A percentile compares a stretch with the other conserved stretches of the same genome.
These are phyloP conservation scores for Dicrostonyx torquatus DNA, from an alignment of 2,797 vertebrate genomes.

Conservation along the genomic window DNA sequence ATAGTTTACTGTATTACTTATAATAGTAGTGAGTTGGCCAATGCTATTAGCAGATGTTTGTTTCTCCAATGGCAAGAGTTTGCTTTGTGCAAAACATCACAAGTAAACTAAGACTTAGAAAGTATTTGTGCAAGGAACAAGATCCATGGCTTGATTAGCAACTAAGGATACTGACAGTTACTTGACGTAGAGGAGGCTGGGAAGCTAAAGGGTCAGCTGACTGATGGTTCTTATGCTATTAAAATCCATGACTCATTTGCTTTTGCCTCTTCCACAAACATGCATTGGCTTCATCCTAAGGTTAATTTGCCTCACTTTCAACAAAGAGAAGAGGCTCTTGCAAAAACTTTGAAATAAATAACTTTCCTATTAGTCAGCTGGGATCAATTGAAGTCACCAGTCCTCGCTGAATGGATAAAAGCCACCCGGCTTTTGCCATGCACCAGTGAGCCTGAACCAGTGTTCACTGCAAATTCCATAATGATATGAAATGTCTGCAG, in stretches of 20 bases:
- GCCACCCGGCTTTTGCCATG: neutral
- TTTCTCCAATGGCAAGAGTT: neutral
- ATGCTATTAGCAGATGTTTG: neutral
- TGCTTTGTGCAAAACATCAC: neutral
- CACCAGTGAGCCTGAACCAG: neutral
- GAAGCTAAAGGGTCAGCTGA: neutral
- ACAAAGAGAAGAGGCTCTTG: slow-evolving; percentile 20
- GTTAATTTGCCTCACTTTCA: slow-evolving; percentile 25
- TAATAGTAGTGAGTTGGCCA: neutral
- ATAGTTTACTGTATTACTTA: slow-evolving; percentile 1
- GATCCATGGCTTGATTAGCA: slow-evolving; percentile 34
- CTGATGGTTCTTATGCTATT: slow-evolving; percentile 29
- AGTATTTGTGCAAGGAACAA: slow-evolving; percentile 26
- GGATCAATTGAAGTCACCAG: neutral
- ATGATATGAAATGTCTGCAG: neutral
- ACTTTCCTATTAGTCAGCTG: neutral
- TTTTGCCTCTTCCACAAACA: slow-evolving; percentile 11
- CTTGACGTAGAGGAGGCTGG: neutral
- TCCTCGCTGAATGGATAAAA: neutral
- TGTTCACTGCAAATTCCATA: neutral
- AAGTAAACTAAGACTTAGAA: slow-evolving; percentile 35
- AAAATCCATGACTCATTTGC: slow-evolving; percentile 3
- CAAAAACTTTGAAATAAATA: slow-evolving; percentile 48
- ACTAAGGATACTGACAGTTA: slow-evolving; percentile 21
- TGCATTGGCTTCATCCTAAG: neutral